Percentiles rank a stretch among this genome's conserved stretches.
Evolutionary conservation across 1,140 invertebrate species (phyloP).

Genomic region (Ridgeia piscesae): DNA sequence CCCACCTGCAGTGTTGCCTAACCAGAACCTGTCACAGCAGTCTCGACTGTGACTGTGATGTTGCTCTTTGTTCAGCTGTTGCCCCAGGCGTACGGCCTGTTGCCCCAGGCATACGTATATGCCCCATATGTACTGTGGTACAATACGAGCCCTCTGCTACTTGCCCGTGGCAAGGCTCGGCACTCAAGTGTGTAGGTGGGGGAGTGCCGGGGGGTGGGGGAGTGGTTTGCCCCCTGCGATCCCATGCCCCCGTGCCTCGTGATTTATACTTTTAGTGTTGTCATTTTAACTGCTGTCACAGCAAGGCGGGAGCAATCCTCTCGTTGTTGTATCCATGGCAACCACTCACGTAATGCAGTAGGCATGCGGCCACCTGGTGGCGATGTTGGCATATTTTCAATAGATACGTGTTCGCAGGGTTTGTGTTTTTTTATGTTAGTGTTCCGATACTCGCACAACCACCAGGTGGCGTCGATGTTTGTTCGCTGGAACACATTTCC

Average conservation of each 20-base stretch:
- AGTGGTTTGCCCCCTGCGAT: neutral
- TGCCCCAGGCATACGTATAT: neutral
- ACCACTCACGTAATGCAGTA: neutral
- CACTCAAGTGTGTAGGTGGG: neutral
- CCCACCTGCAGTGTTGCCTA: neutral
- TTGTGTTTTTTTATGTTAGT: neutral
- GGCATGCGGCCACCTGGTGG: neutral
- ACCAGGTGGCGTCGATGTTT: neutral
- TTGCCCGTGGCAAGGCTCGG: neutral
- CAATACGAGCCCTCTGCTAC: neutral
- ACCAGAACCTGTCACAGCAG: neutral
- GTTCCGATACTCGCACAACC: neutral
- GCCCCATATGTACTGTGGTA: neutral
- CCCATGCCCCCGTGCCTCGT: neutral
- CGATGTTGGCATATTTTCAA: neutral
- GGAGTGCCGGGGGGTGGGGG: neutral
- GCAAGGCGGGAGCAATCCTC: neutral
- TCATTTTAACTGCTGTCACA: neutral
- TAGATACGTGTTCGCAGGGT: neutral
- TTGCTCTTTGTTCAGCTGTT: neutral
- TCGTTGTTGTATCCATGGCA: neutral
- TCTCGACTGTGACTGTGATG: neutral
- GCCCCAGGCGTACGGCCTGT: too few relatives aligned
- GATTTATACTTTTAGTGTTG: conserved; percentile 1
- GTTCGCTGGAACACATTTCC: neutral